Evolutionary conservation across 2,888 invertebrate species (phyloP), one percentile per base, ranked within the genome.

Genomic region (Scrobipalpa atriplicella): DNA sequence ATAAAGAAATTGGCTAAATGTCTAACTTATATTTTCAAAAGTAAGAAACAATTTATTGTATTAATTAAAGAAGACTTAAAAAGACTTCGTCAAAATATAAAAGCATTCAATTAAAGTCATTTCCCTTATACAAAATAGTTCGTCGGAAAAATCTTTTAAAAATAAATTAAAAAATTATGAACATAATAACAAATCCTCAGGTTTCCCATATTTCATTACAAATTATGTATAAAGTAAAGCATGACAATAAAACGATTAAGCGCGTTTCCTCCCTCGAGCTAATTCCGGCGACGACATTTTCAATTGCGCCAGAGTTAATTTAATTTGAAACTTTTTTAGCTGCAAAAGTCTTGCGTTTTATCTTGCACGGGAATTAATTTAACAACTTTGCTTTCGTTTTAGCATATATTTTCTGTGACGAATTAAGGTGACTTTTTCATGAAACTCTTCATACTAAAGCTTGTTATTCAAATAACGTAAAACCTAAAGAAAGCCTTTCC

Each of bases 281-380:
- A 69, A 70, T 72, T 71, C 63, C 41, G 11, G 29, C 66, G 72
- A 71, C 66, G 72, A 71, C 75, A 73, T 73, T 78, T 75, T 72
- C 72, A 75, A 77, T 75, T 79, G 76, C 74, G 66, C 70, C 71
- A 62, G 71, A 67, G 73, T 72, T 80, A 76, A 80, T 81, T 80
- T 68, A 76, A 80, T 79, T 76, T 72, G 56, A 71, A 76, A 73
- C 80, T 77, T 76, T 80, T 67, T 64, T 21, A 2, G 36, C 47
- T 64, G 43, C 38, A 60, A 56, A 66, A 69, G 67, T 66, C 64
- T 56, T 65, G 66, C 64, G 66, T 69, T 70, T 70, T 68, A 67
- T 66, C 60, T 67, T 65, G 51, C 65, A 43, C 47, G 47, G 51
- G 67, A 71, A 72, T 66, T 69, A 71, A 71, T 29, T 72, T 70